Percentiles rank a stretch among this genome's conserved stretches.
Evolutionary conservation across 2,797 vertebrate genomes (phyloP).

Genomic region (Natrix natrix): DNA sequence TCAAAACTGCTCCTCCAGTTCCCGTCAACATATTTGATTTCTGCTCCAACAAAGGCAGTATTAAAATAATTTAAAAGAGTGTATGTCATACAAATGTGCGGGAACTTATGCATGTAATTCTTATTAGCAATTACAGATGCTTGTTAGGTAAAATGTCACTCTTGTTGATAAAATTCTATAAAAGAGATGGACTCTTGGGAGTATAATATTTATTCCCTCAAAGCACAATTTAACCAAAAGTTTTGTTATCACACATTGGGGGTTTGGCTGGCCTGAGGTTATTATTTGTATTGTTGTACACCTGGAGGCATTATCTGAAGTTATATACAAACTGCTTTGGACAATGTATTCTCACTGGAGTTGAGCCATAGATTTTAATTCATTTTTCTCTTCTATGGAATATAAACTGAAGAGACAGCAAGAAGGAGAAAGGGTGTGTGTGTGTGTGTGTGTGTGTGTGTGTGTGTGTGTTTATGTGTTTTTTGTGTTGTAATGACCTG

Average conservation of each 20-base stretch:
- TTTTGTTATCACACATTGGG: neutral
- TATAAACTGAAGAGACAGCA: neutral
- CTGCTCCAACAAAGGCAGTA: conserved; percentile 13
- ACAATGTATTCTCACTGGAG: neutral
- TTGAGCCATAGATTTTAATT: neutral
- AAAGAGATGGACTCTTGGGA: conserved; percentile 22
- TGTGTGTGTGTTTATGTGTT: too few species aligned
- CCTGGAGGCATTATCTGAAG: neutral
- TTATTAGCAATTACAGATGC: neutral
- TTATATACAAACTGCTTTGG: neutral
- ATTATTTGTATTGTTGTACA: neutral
- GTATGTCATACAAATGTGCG: conserved; percentile 8
- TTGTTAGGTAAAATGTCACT: conserved; percentile 12
- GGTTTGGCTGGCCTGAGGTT: neutral
- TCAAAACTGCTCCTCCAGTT: conserved; percentile 43
- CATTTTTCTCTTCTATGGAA: neutral
- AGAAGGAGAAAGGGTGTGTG: neutral
- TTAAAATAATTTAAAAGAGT: neutral
- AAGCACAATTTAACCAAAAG: conserved; percentile 15
- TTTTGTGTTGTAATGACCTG: too few species aligned
- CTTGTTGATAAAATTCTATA: conserved; percentile 22
- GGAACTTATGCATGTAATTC: neutral
- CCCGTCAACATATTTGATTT: conserved; percentile 15
- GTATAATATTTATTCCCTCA: conserved; percentile 15
- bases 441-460: too few species aligned